Base-by-base conservation (phyloP, 2,797 vertebrate species). In the Pteropus rufus region DNA sequence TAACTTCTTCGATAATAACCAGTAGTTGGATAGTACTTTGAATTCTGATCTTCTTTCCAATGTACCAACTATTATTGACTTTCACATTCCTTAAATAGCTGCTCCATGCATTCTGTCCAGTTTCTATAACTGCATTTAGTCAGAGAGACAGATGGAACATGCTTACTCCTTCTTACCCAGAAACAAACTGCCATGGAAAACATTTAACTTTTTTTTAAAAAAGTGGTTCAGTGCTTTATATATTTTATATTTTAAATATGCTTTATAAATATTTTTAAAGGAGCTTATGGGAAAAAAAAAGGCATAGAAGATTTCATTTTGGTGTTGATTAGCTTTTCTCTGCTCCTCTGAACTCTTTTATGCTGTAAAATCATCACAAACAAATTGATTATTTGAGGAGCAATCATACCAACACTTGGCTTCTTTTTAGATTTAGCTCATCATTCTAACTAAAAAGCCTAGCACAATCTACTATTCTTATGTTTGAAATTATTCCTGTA, bases 271-370 rank as follows among this genome's bases (percentile, higher is more conserved):
- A 26, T 36, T 92, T 84, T 92, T 88, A 39, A 77, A 85, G 26
- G 10, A 67, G 21, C 7, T 29, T 10, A 75, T 89, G 14, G 10
- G 7, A 44, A 54, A 10, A 60, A 54, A 58, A 93, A 90, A n/a
- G 4, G 3, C 46, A 67, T 34, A 6, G 60, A 89, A 10, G 2
- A 83, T 62, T 96, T 92, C 14, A 80, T 86, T 84, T 95, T 81
- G 10, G 18, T 72, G 92, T 91, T 88, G 81, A 76, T 81, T 91
- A 16, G 36, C 46, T 97, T 97, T 94, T 64, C n/a, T 70, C 58
- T 90, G 31, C 23, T 80, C 3, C 36, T 41, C 7, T 72, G 29
- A 88, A 80, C 18, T 84, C 24, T 73, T 44, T 69, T 8, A 56
- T 69, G 52, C 18, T 81, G 1, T 89, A 88, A 96, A 81, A 56